Evolutionary conservation across 2,797 vertebrate species (phyloP), one percentile per base, ranked within the genome.

Genomic region (Euphonia xanthogaster): DNA sequence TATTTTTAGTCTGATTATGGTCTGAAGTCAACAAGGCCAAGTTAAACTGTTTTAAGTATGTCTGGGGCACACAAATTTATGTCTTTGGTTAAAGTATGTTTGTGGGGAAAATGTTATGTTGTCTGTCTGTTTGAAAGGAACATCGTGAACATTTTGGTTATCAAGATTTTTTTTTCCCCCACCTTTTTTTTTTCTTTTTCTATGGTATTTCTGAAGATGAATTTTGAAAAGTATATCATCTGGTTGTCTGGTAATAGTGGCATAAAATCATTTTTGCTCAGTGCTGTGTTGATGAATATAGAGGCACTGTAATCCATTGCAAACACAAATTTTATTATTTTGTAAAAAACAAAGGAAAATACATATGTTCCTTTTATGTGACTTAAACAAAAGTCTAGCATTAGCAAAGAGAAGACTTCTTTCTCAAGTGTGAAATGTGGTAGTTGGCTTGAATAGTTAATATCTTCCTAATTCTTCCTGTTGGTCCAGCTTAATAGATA

Each of bases 21-120:
- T 66, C 88, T 85, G 81, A 90, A 84, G 82, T 84, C 79, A 75
- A 65, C 40, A 84, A 91, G 71, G 94, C 85, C 89, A 94, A 94
- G 66, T 88, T 81, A 86, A 94, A 93, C 70, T 88, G 88, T 85
- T 94, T 86, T 54, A 81, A 86, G 42, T 91, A 93, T 91, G 95
- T 96, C 94, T 96, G 89, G 78, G n/a, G 37, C 70, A 60, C 19
- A 20, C 55, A 73, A 54, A 93, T 90, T 88, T 82, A 82, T 91
- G 53, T 82, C 42, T 66, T 76, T 60, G 22, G 62, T 89, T 94
- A 62, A 94, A 94, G 51, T 88, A 33, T 61, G 40, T 86, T 86
- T 88, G 27, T 5, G 23, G 40, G 44, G 42, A 44, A 90, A 93
- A 84, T 44, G n/a, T 83, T 71, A 15, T 50, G 37, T 81, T 94